Conservation (phyloP, 2,797 vertebrate genomes). For the Girardinus metallicus region DNA sequence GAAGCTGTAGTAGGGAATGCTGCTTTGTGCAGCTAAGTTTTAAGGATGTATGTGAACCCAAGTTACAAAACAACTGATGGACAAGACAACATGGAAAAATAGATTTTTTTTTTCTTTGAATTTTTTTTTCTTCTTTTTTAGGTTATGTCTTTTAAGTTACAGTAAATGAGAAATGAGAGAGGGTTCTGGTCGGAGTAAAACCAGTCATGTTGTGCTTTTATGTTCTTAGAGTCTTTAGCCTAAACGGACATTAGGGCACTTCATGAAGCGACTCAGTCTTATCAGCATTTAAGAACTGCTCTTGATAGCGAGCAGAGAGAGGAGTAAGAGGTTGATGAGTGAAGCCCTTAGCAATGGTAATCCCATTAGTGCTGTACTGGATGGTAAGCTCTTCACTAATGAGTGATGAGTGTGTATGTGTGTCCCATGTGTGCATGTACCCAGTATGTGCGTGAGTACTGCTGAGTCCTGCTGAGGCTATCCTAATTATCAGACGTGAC, state of each 20-base stretch:
- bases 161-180: not conserved
- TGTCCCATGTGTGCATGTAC: slow-evolving; percentile 19
- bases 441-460: slow-evolving; percentile 3
- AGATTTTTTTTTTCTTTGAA: not conserved
- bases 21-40: not conserved
- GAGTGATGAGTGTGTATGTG: slow-evolving; percentile 55
- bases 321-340: slow-evolving; percentile 61
- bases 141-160: not conserved
- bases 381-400: slow-evolving; percentile 64
- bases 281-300: slow-evolving; percentile 33
- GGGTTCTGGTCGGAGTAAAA: not conserved
- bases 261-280: not conserved
- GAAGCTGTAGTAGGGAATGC: not conserved
- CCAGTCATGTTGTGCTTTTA: not conserved
- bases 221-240: not conserved
- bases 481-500: slow-evolving; percentile 69
- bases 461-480: slow-evolving; percentile 37
- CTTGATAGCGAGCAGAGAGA: slow-evolving; percentile 42
- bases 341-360: slow-evolving; percentile 70
- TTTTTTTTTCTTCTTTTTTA: not conserved
- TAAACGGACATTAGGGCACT: not conserved
- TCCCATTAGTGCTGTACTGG: slow-evolving; percentile 68
- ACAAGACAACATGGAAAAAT: not conserved
- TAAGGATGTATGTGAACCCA: not conserved
- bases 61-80: not conserved